Evolutionary conservation across 2,888 invertebrate species (phyloP), one percentile per base, ranked within the genome.

Genomic region (Heliothis peltigera): DNA sequence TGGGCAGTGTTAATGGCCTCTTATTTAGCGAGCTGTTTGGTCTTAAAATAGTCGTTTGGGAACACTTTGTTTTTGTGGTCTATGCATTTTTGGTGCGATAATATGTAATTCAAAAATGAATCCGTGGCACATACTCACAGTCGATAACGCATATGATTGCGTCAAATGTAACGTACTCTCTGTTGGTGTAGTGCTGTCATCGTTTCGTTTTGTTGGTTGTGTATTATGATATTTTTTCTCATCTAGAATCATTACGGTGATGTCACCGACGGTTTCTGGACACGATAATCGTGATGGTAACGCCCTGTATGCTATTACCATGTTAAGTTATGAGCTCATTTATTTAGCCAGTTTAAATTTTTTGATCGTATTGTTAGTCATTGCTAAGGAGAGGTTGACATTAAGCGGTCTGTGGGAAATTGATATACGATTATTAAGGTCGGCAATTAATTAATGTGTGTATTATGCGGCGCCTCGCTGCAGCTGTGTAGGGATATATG

Each of bases 351-450:
- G 78, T 85, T 80, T 85, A 74, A 85, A 85, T 88, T 89, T 88
- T 90, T 88, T 87, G 82, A 84, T 86, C 88, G 82, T 79, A 79
- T 86, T 89, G 82, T 90, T 88, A 84, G 84, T 88, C 85, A 87
- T 84, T 84, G 80, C 88, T 89, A 88, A 89, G 82, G 81, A 87
- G 84, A 83, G 84, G 83, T 87, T 88, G 87, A 88, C 87, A 84
- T 86, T 89, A 87, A 89, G 83, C 80, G 83, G 87, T 86, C 87
- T 86, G 84, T 84, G 81, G 80, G 81, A 85, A 91, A 92, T 92
- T 87, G 90, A 93, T 90, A 90, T 93, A 93, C 82, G 92, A 90
- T 91, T 89, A 91, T 92, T 87, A 82, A 85, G 78, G 80, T 83
- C 74, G 83, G 74, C 86, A 82, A 89, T 91, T 89, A 89, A 88